phyloP scores from a whole-genome alignment of 2,888 invertebrate genomes.

The Artemia sp. region DNA sequence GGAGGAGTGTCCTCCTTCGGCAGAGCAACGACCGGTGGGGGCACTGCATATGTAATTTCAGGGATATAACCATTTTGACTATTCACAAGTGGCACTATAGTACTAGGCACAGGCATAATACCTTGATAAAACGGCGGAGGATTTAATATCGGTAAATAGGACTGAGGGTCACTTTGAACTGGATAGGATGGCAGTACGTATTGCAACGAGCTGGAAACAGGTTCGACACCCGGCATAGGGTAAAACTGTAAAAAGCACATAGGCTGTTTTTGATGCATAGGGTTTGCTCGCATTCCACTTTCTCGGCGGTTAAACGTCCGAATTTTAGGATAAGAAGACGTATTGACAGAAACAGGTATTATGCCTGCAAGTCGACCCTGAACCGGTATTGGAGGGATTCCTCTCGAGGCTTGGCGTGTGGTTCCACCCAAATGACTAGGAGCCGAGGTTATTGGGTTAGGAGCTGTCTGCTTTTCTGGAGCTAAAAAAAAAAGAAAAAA shows the following conservation, averaged over 20 bases:
- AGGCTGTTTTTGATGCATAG: neutral
- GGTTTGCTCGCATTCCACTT: neutral
- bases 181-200: neutral
- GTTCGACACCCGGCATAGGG: neutral
- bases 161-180: neutral
- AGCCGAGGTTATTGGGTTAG: neutral
- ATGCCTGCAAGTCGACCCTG: slow-evolving; percentile 7
- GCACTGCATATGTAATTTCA: slow-evolving; percentile 2
- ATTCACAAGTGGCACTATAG: slow-evolving; percentile 7
- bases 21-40: neutral
- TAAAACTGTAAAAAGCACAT: slow-evolving; percentile 5
- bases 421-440: neutral
- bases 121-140: slow-evolving; percentile 9
- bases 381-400: neutral
- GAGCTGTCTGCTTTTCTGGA: neutral
- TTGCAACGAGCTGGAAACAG: neutral
- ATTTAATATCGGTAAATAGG: slow-evolving; percentile 6
- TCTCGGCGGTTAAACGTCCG: neutral
- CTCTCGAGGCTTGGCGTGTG: slow-evolving; percentile 12
- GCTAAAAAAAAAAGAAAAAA: neutral
- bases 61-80: neutral
- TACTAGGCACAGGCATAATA: slow-evolving; percentile 1
- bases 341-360: neutral
- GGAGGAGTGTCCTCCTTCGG: neutral
- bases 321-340: neutral